Conservation (phyloP, 2,797 vertebrate species). For the Peromyscus attwateri region DNA sequence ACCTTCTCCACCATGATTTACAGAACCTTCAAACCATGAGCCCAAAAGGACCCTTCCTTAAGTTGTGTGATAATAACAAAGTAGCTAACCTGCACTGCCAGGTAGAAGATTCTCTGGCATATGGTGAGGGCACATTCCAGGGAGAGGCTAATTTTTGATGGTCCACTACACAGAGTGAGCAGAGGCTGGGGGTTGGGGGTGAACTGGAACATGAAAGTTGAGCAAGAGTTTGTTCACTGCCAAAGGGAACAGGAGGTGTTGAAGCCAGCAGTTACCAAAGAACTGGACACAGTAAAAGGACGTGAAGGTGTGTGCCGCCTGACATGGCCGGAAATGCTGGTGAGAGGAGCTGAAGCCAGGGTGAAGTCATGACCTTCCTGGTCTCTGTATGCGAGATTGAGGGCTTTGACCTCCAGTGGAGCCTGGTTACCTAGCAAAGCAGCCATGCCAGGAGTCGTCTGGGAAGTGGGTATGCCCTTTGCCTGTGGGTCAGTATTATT, state of each 20-base stretch:
- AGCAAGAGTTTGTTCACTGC: background rate
- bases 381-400: too few relatives aligned
- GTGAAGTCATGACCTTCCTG: background rate
- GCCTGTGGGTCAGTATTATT: background rate
- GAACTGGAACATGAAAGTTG: background rate
- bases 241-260: background rate
- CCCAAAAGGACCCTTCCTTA: background rate
- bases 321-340: background rate
- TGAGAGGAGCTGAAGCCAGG: fast-evolving
- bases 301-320: fast-evolving
- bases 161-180: background rate
- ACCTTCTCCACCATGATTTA: background rate
- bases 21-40: background rate
- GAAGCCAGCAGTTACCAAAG: background rate
- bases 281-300: background rate
- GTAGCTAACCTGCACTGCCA: background rate
- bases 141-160: background rate
- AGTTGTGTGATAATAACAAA: background rate
- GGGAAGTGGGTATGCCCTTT: background rate
- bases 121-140: background rate
- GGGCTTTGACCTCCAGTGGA: background rate
- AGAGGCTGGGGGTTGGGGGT: too few relatives aligned
- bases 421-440: background rate
- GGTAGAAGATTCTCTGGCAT: background rate
- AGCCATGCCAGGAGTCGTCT: background rate